Evolutionary conservation across 64 coral and sea anemone species (phyloP).

Genomic region (Actinia tenebrosa): DNA sequence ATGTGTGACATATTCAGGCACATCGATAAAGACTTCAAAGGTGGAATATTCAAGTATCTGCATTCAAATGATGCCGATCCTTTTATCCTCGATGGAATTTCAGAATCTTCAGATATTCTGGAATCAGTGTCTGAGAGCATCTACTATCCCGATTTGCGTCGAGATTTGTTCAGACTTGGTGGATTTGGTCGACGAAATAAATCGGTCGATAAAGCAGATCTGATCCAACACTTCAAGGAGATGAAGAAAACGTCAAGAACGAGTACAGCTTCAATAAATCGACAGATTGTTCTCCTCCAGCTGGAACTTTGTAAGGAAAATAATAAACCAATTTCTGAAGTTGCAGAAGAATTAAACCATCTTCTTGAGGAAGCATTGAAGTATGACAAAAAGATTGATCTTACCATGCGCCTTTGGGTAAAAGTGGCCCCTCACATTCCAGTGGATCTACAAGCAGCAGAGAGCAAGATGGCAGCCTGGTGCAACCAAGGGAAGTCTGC

Average conservation of each 20-base stretch:
- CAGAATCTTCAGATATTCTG: slow-evolving; percentile 15
- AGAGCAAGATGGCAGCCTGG: slow-evolving; percentile 38
- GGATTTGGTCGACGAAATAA: neutral
- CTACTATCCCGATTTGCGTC: slow-evolving; percentile 32
- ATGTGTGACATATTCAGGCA: slow-evolving; percentile 46
- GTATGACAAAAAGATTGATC: slow-evolving; percentile 26
- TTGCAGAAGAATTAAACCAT: neutral
- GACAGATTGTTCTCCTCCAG: slow-evolving; percentile 34
- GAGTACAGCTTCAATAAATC: slow-evolving; percentile 42
- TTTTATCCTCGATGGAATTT: slow-evolving; percentile 36
- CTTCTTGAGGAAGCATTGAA: slow-evolving; percentile 42
- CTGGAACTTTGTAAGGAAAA: slow-evolving; percentile 25
- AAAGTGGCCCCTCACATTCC: slow-evolving; percentile 25
- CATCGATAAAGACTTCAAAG: slow-evolving; percentile 1
- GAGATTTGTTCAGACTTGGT: slow-evolving; percentile 17
- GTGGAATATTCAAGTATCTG: slow-evolving; percentile 20
- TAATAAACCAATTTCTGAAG: neutral
- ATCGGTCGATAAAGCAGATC: neutral
- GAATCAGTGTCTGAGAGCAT: slow-evolving; percentile 46
- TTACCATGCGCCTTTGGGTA: slow-evolving; percentile 63
- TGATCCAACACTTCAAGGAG: neutral
- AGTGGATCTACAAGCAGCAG: slow-evolving; percentile 26
- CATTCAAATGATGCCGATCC: neutral
- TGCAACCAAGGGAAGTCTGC: slow-evolving; percentile 35
- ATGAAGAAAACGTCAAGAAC: neutral